Percentiles rank a stretch among this genome's conserved stretches.
Conservation (phyloP, 2,888 invertebrate species). For the Pristionchus exspectatus region DNA sequence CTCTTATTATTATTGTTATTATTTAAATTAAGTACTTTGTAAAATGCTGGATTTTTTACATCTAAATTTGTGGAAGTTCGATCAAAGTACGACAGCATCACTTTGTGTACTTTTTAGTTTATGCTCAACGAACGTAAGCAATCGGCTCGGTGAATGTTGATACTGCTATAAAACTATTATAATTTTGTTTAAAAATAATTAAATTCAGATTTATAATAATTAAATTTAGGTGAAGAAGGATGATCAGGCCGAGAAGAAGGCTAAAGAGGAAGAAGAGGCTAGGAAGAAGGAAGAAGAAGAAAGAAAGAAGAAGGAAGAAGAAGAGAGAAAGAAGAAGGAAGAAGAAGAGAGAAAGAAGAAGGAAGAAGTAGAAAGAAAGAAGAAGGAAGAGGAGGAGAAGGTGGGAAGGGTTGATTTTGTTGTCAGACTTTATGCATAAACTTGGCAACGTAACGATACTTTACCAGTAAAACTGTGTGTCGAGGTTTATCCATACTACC, state of each 20-base stretch:
- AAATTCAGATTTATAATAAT: no score
- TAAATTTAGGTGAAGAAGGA: neutral
- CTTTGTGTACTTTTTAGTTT: neutral
- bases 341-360: slow-evolving; percentile 28
- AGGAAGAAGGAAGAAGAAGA: slow-evolving; percentile 9
- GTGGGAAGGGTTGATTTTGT: neutral
- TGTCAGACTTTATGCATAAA: neutral
- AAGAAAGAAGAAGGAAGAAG: neutral
- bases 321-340: slow-evolving; percentile 11
- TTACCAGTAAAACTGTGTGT: neutral
- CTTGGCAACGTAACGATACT: neutral
- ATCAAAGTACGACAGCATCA: neutral
- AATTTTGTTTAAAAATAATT: no score
- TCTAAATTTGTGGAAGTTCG: neutral
- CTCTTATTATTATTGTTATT: neutral
- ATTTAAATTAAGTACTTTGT: neutral
- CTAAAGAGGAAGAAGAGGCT: neutral
- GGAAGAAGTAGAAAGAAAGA: neutral
- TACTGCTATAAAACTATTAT: neutral
- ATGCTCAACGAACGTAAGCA: neutral
- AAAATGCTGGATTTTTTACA: neutral
- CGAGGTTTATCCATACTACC: neutral
- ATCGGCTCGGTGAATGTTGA: neutral
- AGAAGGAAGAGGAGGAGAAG: neutral
- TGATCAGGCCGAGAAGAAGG: neutral